Percentiles rank a stretch among this genome's conserved stretches.
These are phyloP conservation scores for Nerophis ophidion DNA, from an alignment of 2,113 vertebrate genomes.

Conservation along the genomic window DNA sequence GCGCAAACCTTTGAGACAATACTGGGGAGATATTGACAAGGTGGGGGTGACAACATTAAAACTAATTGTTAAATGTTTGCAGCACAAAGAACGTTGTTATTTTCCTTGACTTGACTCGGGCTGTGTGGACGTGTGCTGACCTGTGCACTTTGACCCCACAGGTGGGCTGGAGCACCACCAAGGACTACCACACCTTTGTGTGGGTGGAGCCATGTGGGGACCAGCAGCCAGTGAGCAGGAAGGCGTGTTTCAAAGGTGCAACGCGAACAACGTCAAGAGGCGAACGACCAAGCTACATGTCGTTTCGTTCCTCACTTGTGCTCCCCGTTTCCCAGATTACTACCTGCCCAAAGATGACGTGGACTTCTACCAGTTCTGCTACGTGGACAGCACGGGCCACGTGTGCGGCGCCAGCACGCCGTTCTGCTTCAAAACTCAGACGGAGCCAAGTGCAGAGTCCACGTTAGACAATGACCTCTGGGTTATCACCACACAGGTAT, in stretches of 20 bases:
- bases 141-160: slow-evolving; percentile 16
- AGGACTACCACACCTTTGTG: slow-evolving; percentile 71
- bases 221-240: slow-evolving; percentile 17
- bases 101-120: too few species aligned
- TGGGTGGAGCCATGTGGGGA: slow-evolving; percentile 57
- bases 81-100: too few species aligned
- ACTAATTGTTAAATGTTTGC: too few species aligned
- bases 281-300: neutral
- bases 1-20: too few species aligned
- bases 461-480: slow-evolving; percentile 60
- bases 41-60: too few species aligned
- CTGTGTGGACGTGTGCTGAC: neutral
- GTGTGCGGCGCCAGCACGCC: slow-evolving; percentile 74
- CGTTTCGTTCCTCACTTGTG: neutral
- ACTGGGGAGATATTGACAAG: too few species aligned
- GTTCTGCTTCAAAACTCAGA: slow-evolving; percentile 61
- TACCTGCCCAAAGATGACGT: slow-evolving; percentile 72
- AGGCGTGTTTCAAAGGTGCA: slow-evolving; percentile 64
- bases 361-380: slow-evolving; percentile 79
- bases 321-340: slow-evolving; percentile 52
- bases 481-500: slow-evolving; percentile 73
- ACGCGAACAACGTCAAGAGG: neutral
- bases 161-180: slow-evolving; percentile 72
- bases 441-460: slow-evolving; percentile 39
- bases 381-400: slow-evolving; percentile 59